Conservation (phyloP, 1,140 invertebrate species). For the Elymnias hypermnestra region DNA sequence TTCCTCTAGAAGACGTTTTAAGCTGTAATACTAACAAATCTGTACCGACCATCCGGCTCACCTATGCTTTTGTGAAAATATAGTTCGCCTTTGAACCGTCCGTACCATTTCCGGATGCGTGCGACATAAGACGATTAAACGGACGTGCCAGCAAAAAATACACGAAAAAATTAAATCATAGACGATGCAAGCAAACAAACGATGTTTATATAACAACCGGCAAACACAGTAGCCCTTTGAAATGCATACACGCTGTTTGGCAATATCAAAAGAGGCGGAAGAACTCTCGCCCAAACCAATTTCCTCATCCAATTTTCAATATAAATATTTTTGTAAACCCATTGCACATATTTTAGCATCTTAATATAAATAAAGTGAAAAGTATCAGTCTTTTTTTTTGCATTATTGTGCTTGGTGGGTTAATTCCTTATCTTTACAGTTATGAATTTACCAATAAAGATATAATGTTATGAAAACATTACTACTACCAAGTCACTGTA, state of each 20-base stretch:
- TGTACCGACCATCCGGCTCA: constrained; percentile 14
- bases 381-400: no score
- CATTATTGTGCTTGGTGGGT: no score
- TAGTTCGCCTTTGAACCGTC: constrained; percentile 13
- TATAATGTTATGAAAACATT: no score
- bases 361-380: no score
- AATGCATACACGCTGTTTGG: constrained; percentile 37
- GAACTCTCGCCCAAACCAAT: constrained; percentile 29
- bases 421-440: no score
- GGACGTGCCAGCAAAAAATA: constrained; percentile 36
- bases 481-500: no score
- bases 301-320: constrained; percentile 4
- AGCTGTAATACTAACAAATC: constrained; percentile 7
- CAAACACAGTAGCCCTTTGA: constrained; percentile 52
- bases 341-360: neutral
- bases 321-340: constrained; percentile 5
- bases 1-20: no score
- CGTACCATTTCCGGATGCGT: constrained; percentile 34
- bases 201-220: constrained; percentile 49
- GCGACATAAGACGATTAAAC: constrained; percentile 42
- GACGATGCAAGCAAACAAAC: constrained; percentile 40
- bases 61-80: constrained; percentile 6
- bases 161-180: constrained; percentile 46
- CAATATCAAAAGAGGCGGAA: constrained; percentile 58
- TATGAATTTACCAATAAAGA: no score